Evolutionary conservation across 2,113 vertebrate genomes (phyloP), one percentile per base, ranked within the genome.

Genomic region (Aix galericulata): DNA sequence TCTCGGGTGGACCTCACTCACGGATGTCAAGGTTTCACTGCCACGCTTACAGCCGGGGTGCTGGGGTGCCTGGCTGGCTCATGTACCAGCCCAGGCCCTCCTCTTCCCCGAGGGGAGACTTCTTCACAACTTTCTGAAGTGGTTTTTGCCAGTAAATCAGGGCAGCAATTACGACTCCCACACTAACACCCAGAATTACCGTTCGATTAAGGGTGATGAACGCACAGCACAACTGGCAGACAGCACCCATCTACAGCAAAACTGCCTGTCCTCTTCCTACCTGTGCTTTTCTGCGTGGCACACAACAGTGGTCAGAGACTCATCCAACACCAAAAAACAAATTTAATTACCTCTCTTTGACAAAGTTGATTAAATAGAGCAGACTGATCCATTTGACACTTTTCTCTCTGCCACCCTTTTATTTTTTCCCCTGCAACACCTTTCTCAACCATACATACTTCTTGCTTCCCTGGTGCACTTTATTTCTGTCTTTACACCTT

Each of bases 291-390:
- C 12, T 21, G 17, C 52, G 81, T 7, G 7, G 67, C 34, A 6
- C 31, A 5, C 11, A 58, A 2, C 42, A 67, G 66, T 0, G 1
- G n/a, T 69, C 68, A 78, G 44, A 1, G 0, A 21, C 52, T 72
- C 27, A 64, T 55, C 15, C 0, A 0, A 60, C 6, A 56, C 44
- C 13, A 20, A 29, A 60, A 17, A 8, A 34, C 66, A 64, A 38
- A 72, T 88, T 38, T 56, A 88, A 77, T 79, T 50, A 50, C 56
- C 9, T 4, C 20, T 52, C 63, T 66, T 69, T 56, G 8, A 40
- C 60, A 50, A 21, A 16, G 14, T 29, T 62, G 26, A 32, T 66
- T 76, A 80, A 83, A 25, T 76, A 50, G 2, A 82, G 40, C 67
- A 20, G 50, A 38, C 5, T 3, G 48, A 63, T 81, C 26, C 8